Conservation (phyloP, 1,140 invertebrate genomes). For the Diorhabda carinulata region DNA sequence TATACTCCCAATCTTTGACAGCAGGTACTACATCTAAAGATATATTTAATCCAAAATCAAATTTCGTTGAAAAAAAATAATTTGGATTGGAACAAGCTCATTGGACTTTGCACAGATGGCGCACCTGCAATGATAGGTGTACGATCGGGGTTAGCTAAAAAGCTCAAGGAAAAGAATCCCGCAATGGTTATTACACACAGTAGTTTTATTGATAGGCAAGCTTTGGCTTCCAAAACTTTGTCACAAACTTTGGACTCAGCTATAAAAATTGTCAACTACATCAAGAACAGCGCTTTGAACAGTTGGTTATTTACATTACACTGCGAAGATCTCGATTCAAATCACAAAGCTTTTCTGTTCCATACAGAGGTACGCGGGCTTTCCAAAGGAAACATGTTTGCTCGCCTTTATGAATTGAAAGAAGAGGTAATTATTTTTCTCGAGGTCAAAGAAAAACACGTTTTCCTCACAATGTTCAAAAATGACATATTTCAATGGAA, state of each 20-base stretch:
- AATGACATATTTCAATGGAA: background rate
- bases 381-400: too few relatives aligned
- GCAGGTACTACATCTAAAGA: constrained; percentile 28
- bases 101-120: constrained; percentile 45
- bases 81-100: constrained; percentile 33
- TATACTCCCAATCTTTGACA: constrained; percentile 19
- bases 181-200: constrained; percentile 39
- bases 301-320: too few relatives aligned
- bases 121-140: constrained; percentile 43
- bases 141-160: constrained; percentile 17
- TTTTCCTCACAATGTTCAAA: background rate
- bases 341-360: constrained; percentile 1
- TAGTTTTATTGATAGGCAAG: constrained; percentile 31
- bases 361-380: too few relatives aligned
- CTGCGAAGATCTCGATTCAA: constrained; percentile 10
- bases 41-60: constrained; percentile 34
- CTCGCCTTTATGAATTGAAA: too few relatives aligned
- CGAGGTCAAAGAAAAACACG: background rate
- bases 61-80: constrained; percentile 34
- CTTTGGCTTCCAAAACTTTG: too few relatives aligned
- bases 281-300: constrained; percentile 4
- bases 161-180: too few relatives aligned
- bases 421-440: too few relatives aligned
- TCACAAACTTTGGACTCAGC: background rate
- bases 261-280: background rate